Percentiles rank a stretch among this genome's conserved stretches.
Evolutionary conservation across 2,113 vertebrate genomes (phyloP).

Genomic region (Pica pica): DNA sequence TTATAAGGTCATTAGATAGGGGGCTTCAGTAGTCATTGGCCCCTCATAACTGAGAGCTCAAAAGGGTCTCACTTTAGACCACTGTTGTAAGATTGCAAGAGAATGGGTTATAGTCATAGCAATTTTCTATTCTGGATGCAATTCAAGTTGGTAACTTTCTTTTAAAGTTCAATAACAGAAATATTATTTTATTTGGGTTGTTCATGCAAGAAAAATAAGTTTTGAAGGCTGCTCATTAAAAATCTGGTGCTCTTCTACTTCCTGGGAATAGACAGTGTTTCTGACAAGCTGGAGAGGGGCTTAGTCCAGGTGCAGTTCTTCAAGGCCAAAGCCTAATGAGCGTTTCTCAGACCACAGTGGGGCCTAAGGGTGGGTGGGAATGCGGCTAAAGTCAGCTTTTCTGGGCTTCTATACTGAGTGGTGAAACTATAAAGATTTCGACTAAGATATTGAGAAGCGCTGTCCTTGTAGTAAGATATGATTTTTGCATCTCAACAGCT

Average conservation of each 20-base stretch:
- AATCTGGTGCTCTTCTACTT: background rate
- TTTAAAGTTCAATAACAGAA: background rate
- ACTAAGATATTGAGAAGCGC: background rate
- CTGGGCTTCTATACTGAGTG: background rate
- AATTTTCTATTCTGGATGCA: background rate
- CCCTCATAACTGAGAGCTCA: accelerated
- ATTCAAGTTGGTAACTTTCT: background rate
- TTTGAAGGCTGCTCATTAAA: background rate
- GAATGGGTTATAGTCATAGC: background rate
- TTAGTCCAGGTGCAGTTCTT: background rate
- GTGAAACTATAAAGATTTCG: background rate
- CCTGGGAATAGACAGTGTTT: background rate
- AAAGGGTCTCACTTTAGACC: background rate
- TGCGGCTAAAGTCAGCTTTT: background rate
- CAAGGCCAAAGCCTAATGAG: background rate
- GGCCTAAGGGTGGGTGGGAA: background rate
- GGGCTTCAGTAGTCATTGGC: background rate
- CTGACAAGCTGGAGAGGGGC: background rate
- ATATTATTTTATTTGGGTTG: background rate
- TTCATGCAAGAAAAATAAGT: background rate
- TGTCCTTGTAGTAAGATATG: background rate
- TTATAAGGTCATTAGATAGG: background rate
- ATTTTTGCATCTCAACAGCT: background rate
- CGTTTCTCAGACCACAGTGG: background rate
- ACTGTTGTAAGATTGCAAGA: background rate